These are phyloP conservation scores for Zosterops hypoxanthus DNA, from an alignment of 2,113 vertebrate species.

Conservation along the genomic window DNA sequence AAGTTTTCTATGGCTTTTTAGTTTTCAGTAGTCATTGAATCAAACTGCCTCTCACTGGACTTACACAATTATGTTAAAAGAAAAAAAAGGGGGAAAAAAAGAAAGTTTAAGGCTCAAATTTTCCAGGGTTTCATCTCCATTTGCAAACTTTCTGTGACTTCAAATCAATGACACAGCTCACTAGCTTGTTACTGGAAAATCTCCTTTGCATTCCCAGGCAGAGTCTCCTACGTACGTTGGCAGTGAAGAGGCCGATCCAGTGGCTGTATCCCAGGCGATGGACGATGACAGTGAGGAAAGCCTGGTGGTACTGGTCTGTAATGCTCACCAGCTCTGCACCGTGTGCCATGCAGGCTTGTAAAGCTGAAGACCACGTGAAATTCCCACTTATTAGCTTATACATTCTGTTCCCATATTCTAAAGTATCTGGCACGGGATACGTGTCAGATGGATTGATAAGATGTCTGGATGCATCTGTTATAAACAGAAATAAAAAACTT, in stretches of 20 bases:
- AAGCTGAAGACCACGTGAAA: conserved; percentile 91
- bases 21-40: neutral
- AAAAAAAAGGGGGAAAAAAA: no score
- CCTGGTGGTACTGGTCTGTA: conserved; percentile 88
- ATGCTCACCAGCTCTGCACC: conserved; percentile 87
- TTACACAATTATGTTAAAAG: neutral
- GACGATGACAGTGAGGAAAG: conserved; percentile 90
- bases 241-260: conserved; percentile 92
- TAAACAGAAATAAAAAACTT: neutral
- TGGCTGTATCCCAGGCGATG: conserved; percentile 80
- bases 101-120: neutral
- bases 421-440: conserved; percentile 76
- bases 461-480: conserved; percentile 66
- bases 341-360: conserved; percentile 77
- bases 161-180: neutral
- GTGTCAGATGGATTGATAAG: conserved; percentile 68
- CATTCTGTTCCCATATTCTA: conserved; percentile 85
- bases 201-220: neutral
- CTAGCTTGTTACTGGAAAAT: neutral
- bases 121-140: neutral
- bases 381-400: conserved; percentile 87
- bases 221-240: conserved; percentile 80
- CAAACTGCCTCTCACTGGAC: neutral
- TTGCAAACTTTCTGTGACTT: neutral
- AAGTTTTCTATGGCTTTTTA: neutral